Base-by-base conservation (phyloP, 2,888 invertebrate species). In the Phortica okadai region DNA sequence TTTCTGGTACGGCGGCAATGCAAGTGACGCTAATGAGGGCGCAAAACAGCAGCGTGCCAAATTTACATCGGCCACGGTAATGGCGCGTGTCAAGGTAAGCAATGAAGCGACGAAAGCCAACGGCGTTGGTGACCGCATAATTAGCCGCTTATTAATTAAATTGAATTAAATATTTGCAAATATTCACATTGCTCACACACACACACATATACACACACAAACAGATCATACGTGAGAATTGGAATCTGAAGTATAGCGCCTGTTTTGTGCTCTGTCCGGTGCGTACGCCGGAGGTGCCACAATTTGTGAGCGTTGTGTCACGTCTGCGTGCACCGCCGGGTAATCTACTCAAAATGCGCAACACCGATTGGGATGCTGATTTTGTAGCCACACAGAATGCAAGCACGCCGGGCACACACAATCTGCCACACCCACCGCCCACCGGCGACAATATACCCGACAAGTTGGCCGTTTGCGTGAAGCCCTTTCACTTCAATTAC, bases 231-330 rank as follows among this genome's bases (percentile, higher is more conserved):
- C 93, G 97, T 33, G 98, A 98, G 90, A 97, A 98, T 90, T 98
- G 98, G 98, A 97, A 97, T 90, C 92, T 98, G 42, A 96, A 97
- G 89, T 98, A 97, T 92, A 97, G 97, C 89, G 98, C 98, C 8
- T 96, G 96, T 85, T 98, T 97, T 90, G 94, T 98, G 42, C 92
- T 97, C 79, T 98, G 97, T 85, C 95, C 96, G 8, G 92, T 97
- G 77, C 93, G 94, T 50, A 92, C 93, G 69, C 89, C 90, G 0
- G 93, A 93, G 4, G 92, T 93, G 56, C 96, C 96, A 0, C 92
- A 93, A 79, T 93, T 94, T n/a, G 95, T 96, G 59, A 95, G 96
- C 74, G 92, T 96, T 75, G 94, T 96, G 6, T 93, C 94, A 10
- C 92, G 93, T 78, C 89, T 94, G 2, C 92, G 93, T 72, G 92